These are phyloP conservation scores for Thamnophis sirtalis DNA, from an alignment of 2,113 vertebrate species.

Conservation along the genomic window DNA sequence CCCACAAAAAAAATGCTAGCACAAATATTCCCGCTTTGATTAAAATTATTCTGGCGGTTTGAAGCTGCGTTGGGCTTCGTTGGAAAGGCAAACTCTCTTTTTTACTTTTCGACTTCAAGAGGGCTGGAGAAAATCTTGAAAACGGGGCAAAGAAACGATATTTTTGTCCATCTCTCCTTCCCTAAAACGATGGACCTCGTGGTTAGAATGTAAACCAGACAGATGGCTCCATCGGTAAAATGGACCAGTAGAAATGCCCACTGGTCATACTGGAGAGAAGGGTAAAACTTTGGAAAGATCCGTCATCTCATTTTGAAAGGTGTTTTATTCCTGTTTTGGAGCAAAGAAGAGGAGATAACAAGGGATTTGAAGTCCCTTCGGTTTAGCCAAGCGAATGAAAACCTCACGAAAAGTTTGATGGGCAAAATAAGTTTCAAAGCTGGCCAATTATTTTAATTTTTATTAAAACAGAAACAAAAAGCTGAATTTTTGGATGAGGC, in stretches of 20 bases:
- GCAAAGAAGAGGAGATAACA: rapidly evolving
- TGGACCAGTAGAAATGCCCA: not conserved
- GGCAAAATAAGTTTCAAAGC: not conserved
- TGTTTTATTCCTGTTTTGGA: not conserved
- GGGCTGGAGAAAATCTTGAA: not conserved
- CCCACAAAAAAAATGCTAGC: too few species aligned
- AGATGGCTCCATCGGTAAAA: not conserved
- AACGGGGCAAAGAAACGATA: not conserved
- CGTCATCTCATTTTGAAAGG: not conserved
- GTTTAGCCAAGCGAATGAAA: not conserved
- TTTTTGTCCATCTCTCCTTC: not conserved
- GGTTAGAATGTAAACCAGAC: not conserved
- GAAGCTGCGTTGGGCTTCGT: not conserved
- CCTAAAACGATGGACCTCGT: not conserved
- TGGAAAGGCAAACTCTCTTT: not conserved
- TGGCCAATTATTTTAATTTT: not conserved
- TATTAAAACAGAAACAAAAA: not conserved
- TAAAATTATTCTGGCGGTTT: not conserved
- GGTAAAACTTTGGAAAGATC: not conserved
- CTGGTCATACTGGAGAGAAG: not conserved
- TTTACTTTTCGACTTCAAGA: not conserved
- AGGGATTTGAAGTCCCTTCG: not conserved
- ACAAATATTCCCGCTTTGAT: not conserved
- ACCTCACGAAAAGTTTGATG: not conserved
- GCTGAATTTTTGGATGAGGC: not conserved